Base-by-base conservation (phyloP, 2,113 vertebrate species). In the Zeus faber region DNA sequence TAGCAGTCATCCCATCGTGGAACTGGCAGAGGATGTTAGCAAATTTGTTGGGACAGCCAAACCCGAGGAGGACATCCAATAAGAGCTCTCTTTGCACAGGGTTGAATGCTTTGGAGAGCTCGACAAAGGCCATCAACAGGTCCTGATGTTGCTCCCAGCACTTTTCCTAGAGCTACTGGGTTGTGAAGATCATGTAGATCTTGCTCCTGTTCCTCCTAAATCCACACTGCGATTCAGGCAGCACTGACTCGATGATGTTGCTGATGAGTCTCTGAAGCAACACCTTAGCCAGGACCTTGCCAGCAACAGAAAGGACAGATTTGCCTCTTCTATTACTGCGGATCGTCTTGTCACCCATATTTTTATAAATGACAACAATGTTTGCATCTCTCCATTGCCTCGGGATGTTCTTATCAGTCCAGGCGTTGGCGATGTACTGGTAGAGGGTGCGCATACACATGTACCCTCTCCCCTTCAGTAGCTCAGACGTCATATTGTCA, bases 91-190 rank as follows among this genome's bases (percentile, higher is more conserved):
- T 31, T 16, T 54, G 22, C 3, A 55, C 13, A 1, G 33, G 40
- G 17, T 26, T 14, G 16, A 50, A 41, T 4, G n/a, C 47, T 6
- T 50, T 59, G 5, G n/a, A 27, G 8, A 59, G 35, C 23, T 49
- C 47, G 5, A 59, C 26, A 16, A 59, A 41, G 16, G 24, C 13
- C 17, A 50, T 26, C n/a, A 49, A 29, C 9, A 59, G 46, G 13
- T 59, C 35, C 13, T 37, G 17, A 23, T 59, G 24, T 40, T 41
- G 47, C 20, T 59, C 41, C 13, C 18, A 4, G 43, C 16, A 25
- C 17, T 55, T 63, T 51, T 49, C 51, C 23, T 46, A 21, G 2
- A 41, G 3, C 43, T 16, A 10, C 14, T 14, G 6, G 5, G 18
- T 10, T 5, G 17, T 17, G 53, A 51, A 53, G 9, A 59, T 20